These are phyloP conservation scores for Lepidurus couesii DNA, from an alignment of 1,140 invertebrate species.

Conservation along the genomic window DNA sequence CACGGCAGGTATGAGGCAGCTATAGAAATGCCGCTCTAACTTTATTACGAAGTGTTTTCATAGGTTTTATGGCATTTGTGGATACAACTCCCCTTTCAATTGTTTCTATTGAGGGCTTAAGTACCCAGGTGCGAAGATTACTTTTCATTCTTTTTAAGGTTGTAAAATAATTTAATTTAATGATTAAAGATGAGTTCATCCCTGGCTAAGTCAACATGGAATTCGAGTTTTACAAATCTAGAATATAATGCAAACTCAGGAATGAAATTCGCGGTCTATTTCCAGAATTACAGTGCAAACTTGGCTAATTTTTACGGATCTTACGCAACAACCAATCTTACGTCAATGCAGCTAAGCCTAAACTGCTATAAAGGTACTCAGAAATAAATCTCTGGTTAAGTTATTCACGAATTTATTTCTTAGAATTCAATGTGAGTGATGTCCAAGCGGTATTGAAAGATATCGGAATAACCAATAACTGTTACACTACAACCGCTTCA, in stretches of 20 bases:
- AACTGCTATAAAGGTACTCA: not conserved
- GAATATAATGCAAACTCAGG: not conserved
- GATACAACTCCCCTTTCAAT: not conserved
- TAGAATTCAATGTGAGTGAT: not conserved
- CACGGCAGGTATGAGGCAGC: not conserved
- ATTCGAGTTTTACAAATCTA: not conserved
- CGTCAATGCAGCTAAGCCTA: not conserved
- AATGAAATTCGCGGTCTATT: not conserved
- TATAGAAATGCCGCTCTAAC: not conserved
- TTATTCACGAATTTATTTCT: not conserved
- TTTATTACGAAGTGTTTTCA: not conserved
- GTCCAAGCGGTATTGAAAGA: not conserved
- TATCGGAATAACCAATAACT: not conserved
- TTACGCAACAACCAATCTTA: not conserved
- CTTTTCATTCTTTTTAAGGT: too few relatives aligned
- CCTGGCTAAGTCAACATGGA: not conserved
- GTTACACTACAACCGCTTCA: not conserved
- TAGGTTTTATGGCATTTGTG: not conserved
- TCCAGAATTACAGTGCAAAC: not conserved
- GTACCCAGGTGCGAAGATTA: too few relatives aligned
- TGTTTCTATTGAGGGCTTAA: too few relatives aligned
- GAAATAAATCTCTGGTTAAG: not conserved
- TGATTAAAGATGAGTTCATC: not conserved
- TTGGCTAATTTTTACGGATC: not conserved
- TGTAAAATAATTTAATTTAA: not conserved